Base-by-base conservation (phyloP, 2,113 vertebrate genomes). In the Chionis minor region DNA sequence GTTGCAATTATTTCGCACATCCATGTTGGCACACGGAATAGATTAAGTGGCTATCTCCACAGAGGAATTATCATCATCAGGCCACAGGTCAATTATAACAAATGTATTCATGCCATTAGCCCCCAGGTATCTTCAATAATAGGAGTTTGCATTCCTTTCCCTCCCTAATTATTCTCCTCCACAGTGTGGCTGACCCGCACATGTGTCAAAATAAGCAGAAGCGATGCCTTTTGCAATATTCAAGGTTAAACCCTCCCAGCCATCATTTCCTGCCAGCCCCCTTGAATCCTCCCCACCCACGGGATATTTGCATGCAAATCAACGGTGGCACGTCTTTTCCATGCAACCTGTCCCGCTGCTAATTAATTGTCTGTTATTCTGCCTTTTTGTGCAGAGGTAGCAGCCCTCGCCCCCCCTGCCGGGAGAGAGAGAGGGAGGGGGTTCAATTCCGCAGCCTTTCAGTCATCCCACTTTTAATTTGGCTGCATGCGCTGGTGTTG, bases 141-240 rank as follows among this genome's bases (percentile, higher is more conserved):
- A 90, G 81, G 93, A 94, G 71, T 96, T 71, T 92, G 93, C 89
- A 77, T 92, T 91, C 91, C 71, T 94, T 81, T 81, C 81, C 78
- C 89, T 96, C 87, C 84, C 84, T 96, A 95, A 97, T 97, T 96
- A 96, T 88, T 94, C 91, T 91, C 87, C 67, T 95, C 86, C 78
- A 0, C 78, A 89, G 89, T 77, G 70, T 85, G 94, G 78, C 94
- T 96, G 94, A 96, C 93, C 95, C 95, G 73, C 93, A 81, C 84
- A 3, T 51, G 89, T 94, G 89, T 91, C 84, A 80, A 38, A 86
- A 90, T 38, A 38, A 86, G 91, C 89, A 80, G 72, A 67, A 80
- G 95, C 78, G 5, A 59, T 11, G 84, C 79, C 74, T 92, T 74
- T 23, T 73, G 81, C 92, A 26, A n/a, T 47, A 67, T 12, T 90